phyloP scores from a whole-genome alignment of 2,888 invertebrate genomes.

The Tromatobia lineatoria region DNA sequence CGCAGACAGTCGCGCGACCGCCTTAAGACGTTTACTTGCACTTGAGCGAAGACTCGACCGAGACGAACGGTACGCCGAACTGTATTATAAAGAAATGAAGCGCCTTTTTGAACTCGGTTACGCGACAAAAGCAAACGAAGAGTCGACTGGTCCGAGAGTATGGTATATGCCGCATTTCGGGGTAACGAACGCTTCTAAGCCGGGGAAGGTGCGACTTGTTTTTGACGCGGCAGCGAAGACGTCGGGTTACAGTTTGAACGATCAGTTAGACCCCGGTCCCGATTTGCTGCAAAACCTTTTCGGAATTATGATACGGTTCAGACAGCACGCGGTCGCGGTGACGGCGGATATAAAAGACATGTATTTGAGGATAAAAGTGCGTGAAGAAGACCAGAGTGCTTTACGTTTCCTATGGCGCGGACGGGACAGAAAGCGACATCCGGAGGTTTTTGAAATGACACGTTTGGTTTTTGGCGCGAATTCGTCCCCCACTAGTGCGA shows the following conservation, averaged over 20 bases:
- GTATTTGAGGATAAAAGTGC: conserved; percentile 77
- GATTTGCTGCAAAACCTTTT: conserved; percentile 77
- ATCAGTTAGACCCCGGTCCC: conserved; percentile 77
- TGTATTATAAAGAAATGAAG: conserved; percentile 59
- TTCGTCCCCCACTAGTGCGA: conserved; percentile 75
- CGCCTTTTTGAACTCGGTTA: conserved; percentile 52
- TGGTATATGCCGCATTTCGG: conserved; percentile 74
- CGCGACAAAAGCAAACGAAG: conserved; percentile 27
- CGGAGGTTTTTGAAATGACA: conserved; percentile 70
- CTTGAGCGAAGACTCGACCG: not conserved
- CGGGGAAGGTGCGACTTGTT: conserved; percentile 74
- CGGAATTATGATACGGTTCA: conserved; percentile 80
- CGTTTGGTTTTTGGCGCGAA: conserved; percentile 73
- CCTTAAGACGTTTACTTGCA: not conserved
- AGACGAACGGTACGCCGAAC: conserved; percentile 25
- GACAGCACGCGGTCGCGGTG: conserved; percentile 78
- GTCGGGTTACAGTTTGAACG: conserved; percentile 72
- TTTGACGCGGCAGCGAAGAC: conserved; percentile 77
- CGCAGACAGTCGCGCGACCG: not conserved
- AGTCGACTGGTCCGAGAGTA: not conserved
- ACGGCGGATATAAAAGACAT: conserved; percentile 79
- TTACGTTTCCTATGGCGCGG: conserved; percentile 73
- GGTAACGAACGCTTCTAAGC: conserved; percentile 71
- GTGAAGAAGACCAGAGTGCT: conserved; percentile 71
- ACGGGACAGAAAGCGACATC: conserved; percentile 23